phyloP scores from a whole-genome alignment of 1,140 invertebrate genomes.

The Diachasmimorpha longicaudata region DNA sequence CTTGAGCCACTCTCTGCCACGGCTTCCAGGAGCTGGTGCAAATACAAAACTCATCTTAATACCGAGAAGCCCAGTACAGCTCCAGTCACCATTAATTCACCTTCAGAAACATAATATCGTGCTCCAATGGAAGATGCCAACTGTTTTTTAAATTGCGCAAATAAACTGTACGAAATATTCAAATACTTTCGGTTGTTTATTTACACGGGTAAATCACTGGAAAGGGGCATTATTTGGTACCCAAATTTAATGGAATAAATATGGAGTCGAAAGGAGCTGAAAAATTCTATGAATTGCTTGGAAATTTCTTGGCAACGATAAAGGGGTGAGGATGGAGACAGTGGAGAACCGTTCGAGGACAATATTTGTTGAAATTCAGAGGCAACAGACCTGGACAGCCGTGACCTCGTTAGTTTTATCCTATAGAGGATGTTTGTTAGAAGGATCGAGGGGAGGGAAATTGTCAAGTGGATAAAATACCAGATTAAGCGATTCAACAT shows the following conservation, averaged over 20 bases:
- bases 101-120: not conserved
- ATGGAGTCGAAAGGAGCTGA: slow-evolving; percentile 4
- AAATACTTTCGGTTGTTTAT: not conserved
- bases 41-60: not conserved
- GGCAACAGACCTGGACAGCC: not conserved
- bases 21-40: slow-evolving; percentile 5
- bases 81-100: not conserved
- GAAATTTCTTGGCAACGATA: slow-evolving; percentile 21
- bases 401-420: not conserved
- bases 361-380: slow-evolving; percentile 11
- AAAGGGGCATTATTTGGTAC: not conserved
- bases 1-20: slow-evolving; percentile 23
- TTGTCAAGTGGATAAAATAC: too few species aligned
- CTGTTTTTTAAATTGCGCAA: not conserved
- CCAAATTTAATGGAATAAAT: slow-evolving; percentile 3
- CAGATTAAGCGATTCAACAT: too few species aligned
- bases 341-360: not conserved
- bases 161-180: not conserved
- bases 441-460: not conserved
- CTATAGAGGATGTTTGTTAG: not conserved
- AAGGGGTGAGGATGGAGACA: not conserved
- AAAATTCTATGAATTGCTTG: slow-evolving; percentile 12
- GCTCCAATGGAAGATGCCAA: not conserved
- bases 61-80: not conserved
- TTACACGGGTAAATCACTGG: not conserved